Conservation (phyloP, 53 echinoderm and acorn worm genomes). For the Hippasteria phrygiana region DNA sequence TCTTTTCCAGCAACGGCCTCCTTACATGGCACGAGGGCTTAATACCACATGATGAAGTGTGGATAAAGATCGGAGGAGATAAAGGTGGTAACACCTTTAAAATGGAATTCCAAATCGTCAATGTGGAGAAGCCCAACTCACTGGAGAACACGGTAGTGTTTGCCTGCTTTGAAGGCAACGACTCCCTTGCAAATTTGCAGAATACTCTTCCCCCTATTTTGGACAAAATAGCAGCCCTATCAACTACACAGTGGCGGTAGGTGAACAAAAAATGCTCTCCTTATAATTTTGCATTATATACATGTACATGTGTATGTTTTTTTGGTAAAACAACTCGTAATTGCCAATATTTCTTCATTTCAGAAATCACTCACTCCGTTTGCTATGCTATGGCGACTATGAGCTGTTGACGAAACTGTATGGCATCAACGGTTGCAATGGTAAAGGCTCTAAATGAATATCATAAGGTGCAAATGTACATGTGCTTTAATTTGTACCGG, state of each 20-base stretch:
- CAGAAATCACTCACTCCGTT: conserved; percentile 9
- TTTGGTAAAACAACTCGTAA: no score
- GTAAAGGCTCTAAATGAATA: background rate
- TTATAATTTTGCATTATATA: background rate
- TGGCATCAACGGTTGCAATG: conserved; percentile 58
- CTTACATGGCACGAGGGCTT: conserved; percentile 24
- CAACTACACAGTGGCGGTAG: conserved; percentile 25
- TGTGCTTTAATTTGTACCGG: no score
- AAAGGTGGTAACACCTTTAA: conserved; percentile 22
- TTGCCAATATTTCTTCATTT: background rate
- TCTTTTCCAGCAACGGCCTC: conserved; percentile 13
- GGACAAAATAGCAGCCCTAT: background rate
- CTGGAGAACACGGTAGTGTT: conserved; percentile 23
- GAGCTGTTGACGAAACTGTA: conserved; percentile 53
- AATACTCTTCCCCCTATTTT: conserved; percentile 6
- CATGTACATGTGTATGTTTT: no score
- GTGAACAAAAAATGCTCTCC: background rate
- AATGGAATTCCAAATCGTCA: conserved; percentile 38
- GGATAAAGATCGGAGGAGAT: conserved; percentile 41
- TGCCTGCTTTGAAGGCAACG: conserved; percentile 17
- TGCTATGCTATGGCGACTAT: conserved; percentile 48
- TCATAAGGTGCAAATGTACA: background rate
- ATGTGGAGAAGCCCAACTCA: conserved; percentile 1
- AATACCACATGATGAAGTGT: conserved; percentile 9
- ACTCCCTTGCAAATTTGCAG: background rate